Percentiles rank a stretch among this genome's conserved stretches.
phyloP scores from a whole-genome alignment of 1,140 invertebrate genomes.

The Drosophila busckii region DNA sequence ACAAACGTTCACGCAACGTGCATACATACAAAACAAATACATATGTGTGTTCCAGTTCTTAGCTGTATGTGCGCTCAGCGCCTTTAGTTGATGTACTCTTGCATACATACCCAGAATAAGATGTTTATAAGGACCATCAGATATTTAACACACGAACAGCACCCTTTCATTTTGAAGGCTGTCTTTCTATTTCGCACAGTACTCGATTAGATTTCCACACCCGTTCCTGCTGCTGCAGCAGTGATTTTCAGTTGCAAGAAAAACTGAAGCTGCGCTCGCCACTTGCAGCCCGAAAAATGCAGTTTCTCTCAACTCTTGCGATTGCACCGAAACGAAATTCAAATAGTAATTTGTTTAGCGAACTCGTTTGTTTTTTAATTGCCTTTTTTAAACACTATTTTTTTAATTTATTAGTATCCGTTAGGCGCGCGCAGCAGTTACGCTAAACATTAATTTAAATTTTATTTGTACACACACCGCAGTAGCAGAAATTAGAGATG shows the following conservation, averaged over 20 bases:
- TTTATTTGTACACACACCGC: slow-evolving; percentile 49
- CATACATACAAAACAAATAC: slow-evolving; percentile 1
- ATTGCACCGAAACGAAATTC: slow-evolving; percentile 18
- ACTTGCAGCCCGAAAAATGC: slow-evolving; percentile 24
- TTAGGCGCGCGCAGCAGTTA: slow-evolving; percentile 40
- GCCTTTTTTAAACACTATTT: slow-evolving; percentile 15
- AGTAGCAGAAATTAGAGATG: slow-evolving; percentile 39
- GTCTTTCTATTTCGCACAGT: slow-evolving; percentile 15
- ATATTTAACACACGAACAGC: slow-evolving; percentile 85
- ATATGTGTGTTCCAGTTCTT: slow-evolving; percentile 54
- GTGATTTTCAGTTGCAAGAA: slow-evolving; percentile 15
- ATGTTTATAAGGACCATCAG: slow-evolving; percentile 85
- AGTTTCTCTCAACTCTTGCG: slow-evolving; percentile 18
- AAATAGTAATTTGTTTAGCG: not conserved
- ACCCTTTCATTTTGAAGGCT: slow-evolving; percentile 81
- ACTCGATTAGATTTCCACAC: slow-evolving; percentile 41
- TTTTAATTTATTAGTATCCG: slow-evolving; percentile 29
- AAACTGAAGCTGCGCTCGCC: slow-evolving; percentile 30
- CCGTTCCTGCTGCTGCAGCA: slow-evolving; percentile 16
- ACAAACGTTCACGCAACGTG: slow-evolving; percentile 3
- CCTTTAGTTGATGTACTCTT: slow-evolving; percentile 17
- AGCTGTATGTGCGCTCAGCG: slow-evolving; percentile 29
- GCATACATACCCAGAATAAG: slow-evolving; percentile 85
- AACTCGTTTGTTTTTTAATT: slow-evolving; percentile 4
- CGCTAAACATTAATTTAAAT: slow-evolving; percentile 53